Conservation (phyloP, 2,797 vertebrate species). For the Pygocentrus nattereri region DNA sequence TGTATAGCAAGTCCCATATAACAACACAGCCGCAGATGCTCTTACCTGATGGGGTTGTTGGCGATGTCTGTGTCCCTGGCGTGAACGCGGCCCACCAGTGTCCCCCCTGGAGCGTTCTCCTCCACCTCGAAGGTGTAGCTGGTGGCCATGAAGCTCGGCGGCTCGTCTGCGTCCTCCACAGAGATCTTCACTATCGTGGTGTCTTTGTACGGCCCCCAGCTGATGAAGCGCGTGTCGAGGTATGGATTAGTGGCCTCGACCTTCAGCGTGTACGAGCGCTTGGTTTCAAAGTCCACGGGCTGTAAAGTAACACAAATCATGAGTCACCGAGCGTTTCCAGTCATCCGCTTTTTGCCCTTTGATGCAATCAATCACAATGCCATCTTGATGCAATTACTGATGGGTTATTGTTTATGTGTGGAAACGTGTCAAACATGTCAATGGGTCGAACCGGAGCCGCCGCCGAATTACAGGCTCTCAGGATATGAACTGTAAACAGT, state of each 20-base stretch:
- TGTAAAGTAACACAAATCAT: conserved; percentile 63
- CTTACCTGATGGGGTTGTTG: conserved; percentile 91
- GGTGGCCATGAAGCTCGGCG: conserved; percentile 88
- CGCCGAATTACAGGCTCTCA: conserved; percentile 11
- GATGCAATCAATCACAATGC: conserved; percentile 21
- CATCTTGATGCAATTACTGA: conserved; percentile 26
- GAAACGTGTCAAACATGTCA: conserved; percentile 15
- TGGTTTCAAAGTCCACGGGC: conserved; percentile 94
- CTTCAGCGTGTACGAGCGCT: conserved; percentile 90
- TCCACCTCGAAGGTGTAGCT: conserved; percentile 92
- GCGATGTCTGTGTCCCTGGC: conserved; percentile 95
- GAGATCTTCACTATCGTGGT: conserved; percentile 92
- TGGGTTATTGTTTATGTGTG: conserved; percentile 18
- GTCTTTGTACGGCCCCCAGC: conserved; percentile 95
- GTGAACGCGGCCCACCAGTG: conserved; percentile 91
- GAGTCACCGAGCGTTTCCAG: conserved; percentile 6
- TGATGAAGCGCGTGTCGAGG: conserved; percentile 89
- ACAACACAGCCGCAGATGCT: too few species aligned
- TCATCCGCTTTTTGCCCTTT: neutral
- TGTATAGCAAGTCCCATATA: too few species aligned
- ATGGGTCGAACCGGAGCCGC: neutral
- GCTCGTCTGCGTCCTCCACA: conserved; percentile 95
- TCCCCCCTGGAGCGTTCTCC: conserved; percentile 90
- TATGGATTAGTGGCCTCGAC: conserved; percentile 93
- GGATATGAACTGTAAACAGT: conserved; percentile 9